Base-by-base conservation (phyloP, 2,888 invertebrate species). In the Napeogenes sylphis region DNA sequence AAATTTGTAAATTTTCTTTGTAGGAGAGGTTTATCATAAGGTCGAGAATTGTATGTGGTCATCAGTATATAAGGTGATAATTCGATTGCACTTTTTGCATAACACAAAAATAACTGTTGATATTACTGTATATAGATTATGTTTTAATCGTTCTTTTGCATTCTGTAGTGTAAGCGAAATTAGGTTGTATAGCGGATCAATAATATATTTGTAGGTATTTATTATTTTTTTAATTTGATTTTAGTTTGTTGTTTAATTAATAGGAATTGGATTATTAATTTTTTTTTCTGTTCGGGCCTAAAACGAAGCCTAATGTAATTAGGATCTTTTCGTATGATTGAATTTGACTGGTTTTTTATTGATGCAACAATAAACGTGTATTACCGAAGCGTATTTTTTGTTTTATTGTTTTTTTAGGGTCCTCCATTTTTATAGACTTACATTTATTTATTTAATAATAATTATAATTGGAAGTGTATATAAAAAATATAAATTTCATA, bases 301-400 rank as follows among this genome's bases (percentile, higher is more conserved):
- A 70, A 64, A 68, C 59, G 68, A 72, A 68, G 70, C 75, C 71
- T 78, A 75, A 73, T 70, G 65, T 70, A 65, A 64, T 70, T 71
- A 68, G 66, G 77, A 80, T 81, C 81, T 83, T 72, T 73, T 76
- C 72, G 66, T 70, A 66, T 71, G 67, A 71, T 68, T 69, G 67
- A 65, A 67, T 56, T 65, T 66, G 70, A 68, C 70, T 68, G 70
- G 70, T 58, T 68, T 67, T 73, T 73, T 70, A 84, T 84, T 77
- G 80, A 85, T 83, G 81, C 85, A 80, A 84, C 78, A 88, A 87
- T 89, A 89, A 88, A 90, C 80, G 75, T 85, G 84, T 88, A 89
- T 82, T 82, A 85, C 75, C 76, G 73, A 80, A 72, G 65, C 62
- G 62, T 64, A 59, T 63, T 55, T 51, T 56, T 68, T 59, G 62